Evolutionary conservation across 2,888 invertebrate species (phyloP).

Genomic region (Galeruca laticollis): DNA sequence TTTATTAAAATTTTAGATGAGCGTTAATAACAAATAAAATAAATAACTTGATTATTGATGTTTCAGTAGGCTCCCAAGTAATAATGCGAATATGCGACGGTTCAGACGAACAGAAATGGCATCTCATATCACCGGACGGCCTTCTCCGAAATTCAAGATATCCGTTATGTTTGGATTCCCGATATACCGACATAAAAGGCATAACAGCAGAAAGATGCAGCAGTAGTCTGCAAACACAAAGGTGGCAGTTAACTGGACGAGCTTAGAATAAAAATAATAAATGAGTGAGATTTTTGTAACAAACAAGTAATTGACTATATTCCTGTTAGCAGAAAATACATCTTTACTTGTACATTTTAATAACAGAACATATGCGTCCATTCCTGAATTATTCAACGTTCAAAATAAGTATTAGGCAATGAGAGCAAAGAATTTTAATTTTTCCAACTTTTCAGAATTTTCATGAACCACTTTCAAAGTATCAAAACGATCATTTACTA

Average conservation of each 20-base stretch:
- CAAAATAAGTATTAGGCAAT: too few relatives aligned
- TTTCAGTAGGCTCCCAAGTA: conserved; percentile 46
- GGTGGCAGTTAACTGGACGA: conserved; percentile 71
- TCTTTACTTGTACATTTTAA: too few relatives aligned
- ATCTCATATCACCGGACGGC: conserved; percentile 74
- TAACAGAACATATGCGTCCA: too few relatives aligned
- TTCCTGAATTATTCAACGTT: too few relatives aligned
- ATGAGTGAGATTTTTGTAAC: conserved; percentile 12
- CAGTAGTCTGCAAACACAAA: conserved; percentile 74
- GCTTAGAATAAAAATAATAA: conserved; percentile 11
- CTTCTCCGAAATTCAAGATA: conserved; percentile 78
- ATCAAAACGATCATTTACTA: background rate
- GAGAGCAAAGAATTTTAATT: too few relatives aligned
- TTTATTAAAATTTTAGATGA: too few relatives aligned
- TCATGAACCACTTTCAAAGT: too few relatives aligned
- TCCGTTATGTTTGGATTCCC: conserved; percentile 83
- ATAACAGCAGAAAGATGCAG: conserved; percentile 80
- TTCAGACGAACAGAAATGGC: conserved; percentile 78
- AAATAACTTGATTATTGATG: background rate
- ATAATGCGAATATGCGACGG: conserved; percentile 70
- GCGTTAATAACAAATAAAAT: background rate
- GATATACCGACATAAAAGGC: conserved; percentile 71
- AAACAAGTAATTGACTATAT: background rate
- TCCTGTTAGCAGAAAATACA: background rate
- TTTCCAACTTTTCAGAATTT: too few relatives aligned